Conservation (phyloP, 1,140 invertebrate species). For the Caenorhabditis briggsae region DNA sequence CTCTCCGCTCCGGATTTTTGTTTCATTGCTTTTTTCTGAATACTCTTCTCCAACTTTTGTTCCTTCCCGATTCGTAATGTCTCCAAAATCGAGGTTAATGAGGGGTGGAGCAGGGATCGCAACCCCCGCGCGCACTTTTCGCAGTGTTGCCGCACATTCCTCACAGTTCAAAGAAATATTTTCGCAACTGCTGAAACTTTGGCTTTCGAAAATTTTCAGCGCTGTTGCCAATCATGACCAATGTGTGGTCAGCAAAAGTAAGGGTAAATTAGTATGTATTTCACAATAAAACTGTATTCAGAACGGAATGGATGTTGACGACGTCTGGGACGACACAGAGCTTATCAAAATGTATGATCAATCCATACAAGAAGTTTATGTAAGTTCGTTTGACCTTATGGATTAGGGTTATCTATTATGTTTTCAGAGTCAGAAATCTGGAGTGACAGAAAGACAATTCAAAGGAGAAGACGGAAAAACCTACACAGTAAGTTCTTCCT, state of each 20-base stretch:
- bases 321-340: conserved; percentile 63
- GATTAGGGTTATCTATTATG: background rate
- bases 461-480: conserved; percentile 15
- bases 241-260: conserved; percentile 25
- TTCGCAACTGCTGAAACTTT: background rate
- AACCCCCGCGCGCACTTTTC: background rate
- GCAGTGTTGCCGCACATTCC: background rate
- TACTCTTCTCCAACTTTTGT: background rate
- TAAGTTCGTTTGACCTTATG: background rate
- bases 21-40: background rate
- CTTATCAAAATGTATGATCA: conserved; percentile 64
- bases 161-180: background rate
- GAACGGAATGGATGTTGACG: conserved; percentile 18
- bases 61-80: background rate
- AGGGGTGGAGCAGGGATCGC: background rate
- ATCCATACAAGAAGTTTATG: conserved; percentile 24
- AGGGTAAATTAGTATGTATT: background rate
- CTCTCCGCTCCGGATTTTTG: background rate
- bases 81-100: background rate
- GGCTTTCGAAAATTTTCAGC: too few relatives aligned
- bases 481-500: background rate
- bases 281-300: background rate
- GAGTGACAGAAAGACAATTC: background rate
- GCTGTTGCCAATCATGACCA: background rate
- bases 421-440: background rate